Evolutionary conservation across 2,888 invertebrate species (phyloP).

Genomic region (Chorisops tibialis): DNA sequence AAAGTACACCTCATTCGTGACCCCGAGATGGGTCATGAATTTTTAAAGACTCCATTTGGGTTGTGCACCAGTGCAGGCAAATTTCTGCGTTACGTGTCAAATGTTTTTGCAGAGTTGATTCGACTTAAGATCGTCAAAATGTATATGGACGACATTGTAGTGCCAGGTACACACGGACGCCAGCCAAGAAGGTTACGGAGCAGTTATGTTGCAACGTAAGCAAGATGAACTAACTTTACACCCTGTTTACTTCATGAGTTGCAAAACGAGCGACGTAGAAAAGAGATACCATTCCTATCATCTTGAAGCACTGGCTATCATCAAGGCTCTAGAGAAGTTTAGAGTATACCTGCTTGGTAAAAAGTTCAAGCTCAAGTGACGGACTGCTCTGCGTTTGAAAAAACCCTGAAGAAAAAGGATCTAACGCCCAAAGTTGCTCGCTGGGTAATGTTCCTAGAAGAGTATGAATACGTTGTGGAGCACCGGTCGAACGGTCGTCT

Average conservation of each 20-base stretch:
- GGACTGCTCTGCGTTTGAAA: slow-evolving; percentile 32
- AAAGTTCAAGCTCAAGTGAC: slow-evolving; percentile 32
- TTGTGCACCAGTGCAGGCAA: background rate
- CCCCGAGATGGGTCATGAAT: no score
- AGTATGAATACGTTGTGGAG: slow-evolving; percentile 36
- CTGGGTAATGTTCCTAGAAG: slow-evolving; percentile 35
- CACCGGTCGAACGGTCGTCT: slow-evolving; percentile 33
- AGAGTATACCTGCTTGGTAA: slow-evolving; percentile 36
- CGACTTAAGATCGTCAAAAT: background rate
- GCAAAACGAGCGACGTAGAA: slow-evolving; percentile 12
- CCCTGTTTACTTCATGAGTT: slow-evolving; percentile 22
- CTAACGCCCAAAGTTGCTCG: slow-evolving; percentile 32
- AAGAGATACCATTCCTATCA: slow-evolving; percentile 22
- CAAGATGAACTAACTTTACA: slow-evolving; percentile 2
- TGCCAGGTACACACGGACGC: slow-evolving; percentile 8
- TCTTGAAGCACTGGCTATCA: slow-evolving; percentile 24
- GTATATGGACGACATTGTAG: background rate
- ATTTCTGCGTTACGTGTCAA: background rate
- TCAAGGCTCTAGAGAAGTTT: slow-evolving; percentile 35
- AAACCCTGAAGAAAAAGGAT: slow-evolving; percentile 31
- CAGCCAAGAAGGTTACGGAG: background rate
- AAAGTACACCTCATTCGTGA: background rate
- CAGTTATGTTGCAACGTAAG: slow-evolving; percentile 2
- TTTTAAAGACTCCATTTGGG: background rate
- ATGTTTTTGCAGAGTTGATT: background rate